Conservation (phyloP, 2,888 invertebrate genomes). For the Polyploca ridens region DNA sequence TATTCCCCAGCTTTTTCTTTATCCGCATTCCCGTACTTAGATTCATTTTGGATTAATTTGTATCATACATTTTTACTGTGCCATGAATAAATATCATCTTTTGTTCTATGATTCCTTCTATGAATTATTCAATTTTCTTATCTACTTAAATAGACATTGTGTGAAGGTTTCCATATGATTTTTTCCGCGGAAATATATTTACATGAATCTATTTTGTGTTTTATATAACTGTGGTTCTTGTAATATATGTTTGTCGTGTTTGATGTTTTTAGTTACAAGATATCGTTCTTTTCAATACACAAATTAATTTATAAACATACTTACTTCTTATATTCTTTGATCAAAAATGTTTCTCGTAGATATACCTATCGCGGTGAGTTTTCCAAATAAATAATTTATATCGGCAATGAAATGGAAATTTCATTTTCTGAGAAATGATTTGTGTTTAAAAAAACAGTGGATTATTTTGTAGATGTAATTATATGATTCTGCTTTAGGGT, state of each 20-base stretch:
- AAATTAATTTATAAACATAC: background rate
- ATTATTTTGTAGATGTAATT: too few species aligned
- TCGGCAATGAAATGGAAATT: background rate
- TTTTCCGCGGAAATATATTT: slow-evolving; percentile 4
- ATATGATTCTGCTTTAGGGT: too few species aligned
- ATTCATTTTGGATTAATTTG: slow-evolving; percentile 11
- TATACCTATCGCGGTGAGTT: background rate
- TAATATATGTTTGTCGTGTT: background rate
- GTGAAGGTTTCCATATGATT: slow-evolving; percentile 1
- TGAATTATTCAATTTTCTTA: slow-evolving; percentile 7
- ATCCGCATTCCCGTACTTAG: slow-evolving; percentile 11
- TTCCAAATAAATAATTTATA: background rate
- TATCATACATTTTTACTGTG: slow-evolving; percentile 6
- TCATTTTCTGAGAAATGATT: too few species aligned
- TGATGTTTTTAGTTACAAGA: background rate
- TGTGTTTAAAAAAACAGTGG: background rate
- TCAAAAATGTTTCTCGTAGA: background rate
- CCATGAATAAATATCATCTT: slow-evolving; percentile 8
- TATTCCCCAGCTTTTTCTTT: slow-evolving; percentile 3
- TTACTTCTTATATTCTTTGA: background rate
- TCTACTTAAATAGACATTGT: slow-evolving; percentile 8
- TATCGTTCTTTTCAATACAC: background rate
- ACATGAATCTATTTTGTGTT: slow-evolving; percentile 2
- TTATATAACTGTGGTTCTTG: background rate
- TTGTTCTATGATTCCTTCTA: slow-evolving; percentile 3